A percentile compares a stretch with the other conserved stretches of the same genome.
Conservation (phyloP, 2,888 invertebrate genomes). For the Holacanthella duospinosa region DNA sequence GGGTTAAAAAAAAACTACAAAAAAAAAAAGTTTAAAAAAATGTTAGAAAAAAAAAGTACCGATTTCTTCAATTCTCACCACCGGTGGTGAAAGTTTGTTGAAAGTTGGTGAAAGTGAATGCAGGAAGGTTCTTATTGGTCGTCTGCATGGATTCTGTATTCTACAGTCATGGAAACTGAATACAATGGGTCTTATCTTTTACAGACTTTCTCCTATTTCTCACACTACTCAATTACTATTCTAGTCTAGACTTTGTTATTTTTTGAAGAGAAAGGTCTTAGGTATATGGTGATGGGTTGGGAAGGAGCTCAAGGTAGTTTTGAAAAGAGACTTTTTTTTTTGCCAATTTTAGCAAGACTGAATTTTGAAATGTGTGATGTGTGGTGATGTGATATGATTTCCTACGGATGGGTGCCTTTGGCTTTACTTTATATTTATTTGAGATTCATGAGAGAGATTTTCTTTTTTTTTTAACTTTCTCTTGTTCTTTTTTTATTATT, state of each 20-base stretch:
- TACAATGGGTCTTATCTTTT: neutral
- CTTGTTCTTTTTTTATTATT: neutral
- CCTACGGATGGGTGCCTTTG: neutral
- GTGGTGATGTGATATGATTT: slow-evolving; percentile 3
- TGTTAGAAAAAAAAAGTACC: no score
- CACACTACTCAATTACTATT: neutral
- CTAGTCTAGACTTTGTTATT: neutral
- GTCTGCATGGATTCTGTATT: slow-evolving; percentile 6
- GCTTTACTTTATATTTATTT: neutral
- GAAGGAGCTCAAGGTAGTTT: neutral
- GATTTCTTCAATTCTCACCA: no score
- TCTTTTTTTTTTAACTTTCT: neutral
- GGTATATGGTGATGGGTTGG: no score
- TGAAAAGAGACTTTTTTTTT: no score
- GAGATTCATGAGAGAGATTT: neutral
- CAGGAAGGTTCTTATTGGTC: no score
- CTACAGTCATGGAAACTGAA: neutral
- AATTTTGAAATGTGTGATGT: neutral
- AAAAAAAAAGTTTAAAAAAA: no score
- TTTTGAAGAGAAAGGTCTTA: neutral
- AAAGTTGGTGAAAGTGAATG: no score
- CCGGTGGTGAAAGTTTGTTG: no score
- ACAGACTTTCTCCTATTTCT: neutral
- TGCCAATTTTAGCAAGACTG: neutral
- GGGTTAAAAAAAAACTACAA: no score